These are phyloP conservation scores for Nasonia giraulti DNA, from an alignment of 1,140 invertebrate species.

Conservation along the genomic window DNA sequence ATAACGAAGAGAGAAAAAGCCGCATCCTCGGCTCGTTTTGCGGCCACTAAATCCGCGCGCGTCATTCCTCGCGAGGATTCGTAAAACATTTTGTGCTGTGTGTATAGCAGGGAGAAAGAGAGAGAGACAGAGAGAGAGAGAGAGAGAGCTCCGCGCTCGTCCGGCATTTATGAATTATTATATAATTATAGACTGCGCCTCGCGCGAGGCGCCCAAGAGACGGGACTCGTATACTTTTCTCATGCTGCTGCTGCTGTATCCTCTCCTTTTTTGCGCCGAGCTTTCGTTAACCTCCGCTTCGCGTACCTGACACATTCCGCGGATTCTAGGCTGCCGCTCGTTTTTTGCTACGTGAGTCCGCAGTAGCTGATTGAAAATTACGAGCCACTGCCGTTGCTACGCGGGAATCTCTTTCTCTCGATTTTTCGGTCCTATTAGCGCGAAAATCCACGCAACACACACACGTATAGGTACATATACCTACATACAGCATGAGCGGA, in stretches of 20 bases:
- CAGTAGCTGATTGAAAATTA: slow-evolving; percentile 1
- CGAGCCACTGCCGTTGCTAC: not conserved
- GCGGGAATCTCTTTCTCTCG: not conserved
- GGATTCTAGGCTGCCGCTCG: slow-evolving; percentile 25
- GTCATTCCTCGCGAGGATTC: slow-evolving; percentile 37
- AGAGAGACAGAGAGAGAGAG: no score
- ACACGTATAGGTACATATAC: not conserved
- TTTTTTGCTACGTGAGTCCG: not conserved
- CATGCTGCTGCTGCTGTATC: not conserved
- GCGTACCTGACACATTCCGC: slow-evolving; percentile 45
- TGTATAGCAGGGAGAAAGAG: not conserved
- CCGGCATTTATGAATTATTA: slow-evolving; percentile 47
- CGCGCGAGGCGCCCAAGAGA: not conserved
- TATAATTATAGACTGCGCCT: slow-evolving; percentile 42
- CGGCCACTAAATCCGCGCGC: slow-evolving; percentile 30
- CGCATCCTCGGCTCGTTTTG: not conserved
- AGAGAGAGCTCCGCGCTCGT: not conserved
- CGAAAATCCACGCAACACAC: slow-evolving; percentile 26
- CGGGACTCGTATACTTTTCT: slow-evolving; percentile 32
- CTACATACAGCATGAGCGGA: not conserved
- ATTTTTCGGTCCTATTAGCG: slow-evolving; percentile 1
- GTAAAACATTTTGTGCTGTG: slow-evolving; percentile 37
- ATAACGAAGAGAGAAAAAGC: not conserved
- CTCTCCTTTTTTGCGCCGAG: slow-evolving; percentile 25
- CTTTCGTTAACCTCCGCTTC: slow-evolving; percentile 34